Evolutionary conservation across 2,113 vertebrate species (phyloP), one percentile per base, ranked within the genome.

Genomic region (Oreochromis aureus): DNA sequence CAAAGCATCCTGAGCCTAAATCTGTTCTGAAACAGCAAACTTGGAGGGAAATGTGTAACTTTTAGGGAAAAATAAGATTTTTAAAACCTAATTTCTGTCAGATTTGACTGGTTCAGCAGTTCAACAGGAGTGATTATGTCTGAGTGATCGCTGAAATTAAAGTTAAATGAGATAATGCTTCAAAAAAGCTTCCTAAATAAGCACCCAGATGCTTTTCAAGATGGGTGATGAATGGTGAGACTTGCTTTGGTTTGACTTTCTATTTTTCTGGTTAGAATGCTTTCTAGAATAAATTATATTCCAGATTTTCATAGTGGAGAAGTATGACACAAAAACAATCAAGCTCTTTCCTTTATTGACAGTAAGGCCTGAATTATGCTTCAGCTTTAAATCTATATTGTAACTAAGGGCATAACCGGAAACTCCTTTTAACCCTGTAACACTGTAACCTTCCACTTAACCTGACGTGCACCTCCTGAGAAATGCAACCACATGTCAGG

Each of bases 11-110:
- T 19, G 46, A 30, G 24, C 22, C 32, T 8, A 78, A 78, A 51
- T 78, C 27, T 78, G 24, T 32, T 32, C 16, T 12, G 44, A 51
- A 78, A 51, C 24, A n/a, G 0, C 44, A 32, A 48, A 78, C 71
- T 13, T 51, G 24, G 44, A 12, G 3, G 15, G 0, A 76, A 48
- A 76, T 51, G 44, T 0, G 1, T 51, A 51, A 51, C 71, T 2
- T 51, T 11, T 11, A 78, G 71, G 1, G 27, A 1, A 51, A 8
- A 78, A 51, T 0, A 12, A 8, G 0, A 1, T 19, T 19, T 48
- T 76, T 19, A 18, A 30, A 76, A 48, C 44, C 24, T 30, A 0
- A 51, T 78, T 78, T 30, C 22, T 51, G 46, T 32, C 27, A 3
- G 44, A 19, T 51, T 32, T 78, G 46, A 51, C 16, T 0, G 0